A percentile compares a stretch with the other conserved stretches of the same genome.
Evolutionary conservation across 2,888 invertebrate genomes (phyloP).

Genomic region (Halictus quadricinctus): DNA sequence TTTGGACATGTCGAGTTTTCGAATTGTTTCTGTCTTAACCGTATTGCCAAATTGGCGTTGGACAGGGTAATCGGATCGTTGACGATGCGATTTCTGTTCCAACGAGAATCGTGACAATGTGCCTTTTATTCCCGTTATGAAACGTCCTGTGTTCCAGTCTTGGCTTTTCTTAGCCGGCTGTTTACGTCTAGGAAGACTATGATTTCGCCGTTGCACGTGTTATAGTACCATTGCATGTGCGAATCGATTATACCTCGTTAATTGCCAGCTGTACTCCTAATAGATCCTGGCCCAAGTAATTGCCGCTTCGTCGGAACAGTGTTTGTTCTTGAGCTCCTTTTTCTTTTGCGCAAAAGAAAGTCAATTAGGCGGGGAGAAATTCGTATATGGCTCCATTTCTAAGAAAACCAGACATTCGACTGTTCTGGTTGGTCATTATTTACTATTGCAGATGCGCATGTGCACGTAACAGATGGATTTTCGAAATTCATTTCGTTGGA

Average conservation of each 20-base stretch:
- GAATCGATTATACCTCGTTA: constrained; percentile 12
- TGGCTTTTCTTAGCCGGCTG: constrained; percentile 9
- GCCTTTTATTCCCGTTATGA: background rate
- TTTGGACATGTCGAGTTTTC: background rate
- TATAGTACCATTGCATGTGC: constrained; percentile 40
- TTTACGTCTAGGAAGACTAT: background rate
- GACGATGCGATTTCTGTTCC: background rate
- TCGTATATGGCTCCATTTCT: background rate
- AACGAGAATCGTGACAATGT: background rate
- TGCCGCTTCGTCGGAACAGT: background rate
- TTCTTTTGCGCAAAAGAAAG: background rate
- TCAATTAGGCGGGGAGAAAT: background rate
- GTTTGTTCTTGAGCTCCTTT: background rate
- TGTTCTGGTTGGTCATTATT: background rate
- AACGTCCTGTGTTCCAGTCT: constrained; percentile 12
- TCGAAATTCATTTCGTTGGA: background rate
- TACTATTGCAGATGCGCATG: background rate
- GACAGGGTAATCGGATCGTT: background rate
- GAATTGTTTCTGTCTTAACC: background rate
- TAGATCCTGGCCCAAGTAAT: constrained; percentile 13
- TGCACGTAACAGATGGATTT: background rate
- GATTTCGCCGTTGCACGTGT: constrained; percentile 11
- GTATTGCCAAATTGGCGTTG: background rate
- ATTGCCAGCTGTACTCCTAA: background rate
- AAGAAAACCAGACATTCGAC: background rate